These are phyloP conservation scores for Liodrosophila aerea DNA, from an alignment of 2,888 invertebrate species.

Conservation along the genomic window DNA sequence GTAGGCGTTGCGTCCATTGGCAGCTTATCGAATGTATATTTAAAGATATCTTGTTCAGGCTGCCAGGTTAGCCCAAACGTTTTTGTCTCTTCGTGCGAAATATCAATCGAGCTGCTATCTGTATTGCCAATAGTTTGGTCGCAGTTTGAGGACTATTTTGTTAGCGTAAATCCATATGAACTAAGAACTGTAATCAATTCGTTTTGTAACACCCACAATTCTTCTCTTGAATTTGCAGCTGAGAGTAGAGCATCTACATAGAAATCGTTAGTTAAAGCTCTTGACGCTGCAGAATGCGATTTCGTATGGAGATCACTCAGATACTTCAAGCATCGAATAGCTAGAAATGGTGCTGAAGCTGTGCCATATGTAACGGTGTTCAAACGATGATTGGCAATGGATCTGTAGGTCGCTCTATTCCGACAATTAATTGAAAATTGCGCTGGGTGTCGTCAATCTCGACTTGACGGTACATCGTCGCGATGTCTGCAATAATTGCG, in stretches of 20 bases:
- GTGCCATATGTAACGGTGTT: not conserved
- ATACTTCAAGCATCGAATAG: not conserved
- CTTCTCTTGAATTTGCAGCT: not conserved
- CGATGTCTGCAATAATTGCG: slow-evolving; percentile 5
- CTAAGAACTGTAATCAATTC: not conserved
- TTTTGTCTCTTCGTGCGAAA: too few species aligned
- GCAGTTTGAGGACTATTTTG: not conserved
- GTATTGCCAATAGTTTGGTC: too few species aligned
- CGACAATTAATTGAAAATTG: not conserved
- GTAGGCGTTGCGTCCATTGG: too few species aligned
- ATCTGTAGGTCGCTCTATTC: not conserved
- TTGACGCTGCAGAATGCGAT: not conserved
- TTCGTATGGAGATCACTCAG: not conserved
- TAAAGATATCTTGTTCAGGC: too few species aligned
- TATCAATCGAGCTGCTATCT: too few species aligned
- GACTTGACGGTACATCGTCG: too few species aligned
- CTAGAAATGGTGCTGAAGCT: not conserved
- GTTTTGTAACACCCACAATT: not conserved
- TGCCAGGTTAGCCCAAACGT: too few species aligned
- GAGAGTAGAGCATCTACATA: not conserved
- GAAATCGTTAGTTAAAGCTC: not conserved
- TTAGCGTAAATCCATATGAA: not conserved
- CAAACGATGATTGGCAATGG: not conserved
- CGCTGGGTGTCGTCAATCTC: not conserved
- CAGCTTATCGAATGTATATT: too few species aligned